phyloP scores from a whole-genome alignment of 2,888 invertebrate species.

The Lepidochitona cinerea region DNA sequence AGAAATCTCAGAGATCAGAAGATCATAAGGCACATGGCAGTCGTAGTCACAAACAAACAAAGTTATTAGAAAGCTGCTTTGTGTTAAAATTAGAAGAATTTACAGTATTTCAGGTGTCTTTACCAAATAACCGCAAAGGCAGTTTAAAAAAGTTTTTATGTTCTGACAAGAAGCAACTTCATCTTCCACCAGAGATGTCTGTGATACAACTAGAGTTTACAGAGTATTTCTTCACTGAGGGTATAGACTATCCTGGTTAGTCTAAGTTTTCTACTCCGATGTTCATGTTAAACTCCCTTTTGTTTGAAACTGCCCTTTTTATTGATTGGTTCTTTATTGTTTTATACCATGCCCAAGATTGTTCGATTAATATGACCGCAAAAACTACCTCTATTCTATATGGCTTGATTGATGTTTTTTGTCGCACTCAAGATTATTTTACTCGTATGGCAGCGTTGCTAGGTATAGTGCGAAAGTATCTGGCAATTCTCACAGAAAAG shows the following conservation, averaged over 20 bases:
- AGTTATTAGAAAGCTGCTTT: constrained; percentile 91
- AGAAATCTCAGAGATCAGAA: neutral
- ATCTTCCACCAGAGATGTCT: constrained; percentile 90
- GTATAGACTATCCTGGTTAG: constrained; percentile 67
- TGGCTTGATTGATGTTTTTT: no score
- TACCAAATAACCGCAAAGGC: constrained; percentile 73
- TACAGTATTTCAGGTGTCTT: constrained; percentile 87
- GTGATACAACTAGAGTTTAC: constrained; percentile 96
- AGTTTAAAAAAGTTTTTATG: constrained; percentile 82
- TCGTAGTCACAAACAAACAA: constrained; percentile 30
- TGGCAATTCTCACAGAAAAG: no score
- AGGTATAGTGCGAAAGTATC: no score
- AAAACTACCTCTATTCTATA: no score
- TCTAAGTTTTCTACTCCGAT: no score
- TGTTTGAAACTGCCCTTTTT: no score
- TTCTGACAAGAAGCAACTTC: constrained; percentile 79
- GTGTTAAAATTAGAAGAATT: constrained; percentile 91
- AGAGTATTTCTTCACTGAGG: constrained; percentile 91
- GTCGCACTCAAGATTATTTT: no score
- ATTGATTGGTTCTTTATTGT: no score
- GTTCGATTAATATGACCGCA: no score
- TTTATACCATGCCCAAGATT: no score
- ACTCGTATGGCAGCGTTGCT: no score
- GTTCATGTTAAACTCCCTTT: no score
- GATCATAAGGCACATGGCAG: neutral